Percentiles rank a stretch among this genome's conserved stretches.
phyloP scores from a whole-genome alignment of 2,888 invertebrate species.

The Sphecodes monilicornis region DNA sequence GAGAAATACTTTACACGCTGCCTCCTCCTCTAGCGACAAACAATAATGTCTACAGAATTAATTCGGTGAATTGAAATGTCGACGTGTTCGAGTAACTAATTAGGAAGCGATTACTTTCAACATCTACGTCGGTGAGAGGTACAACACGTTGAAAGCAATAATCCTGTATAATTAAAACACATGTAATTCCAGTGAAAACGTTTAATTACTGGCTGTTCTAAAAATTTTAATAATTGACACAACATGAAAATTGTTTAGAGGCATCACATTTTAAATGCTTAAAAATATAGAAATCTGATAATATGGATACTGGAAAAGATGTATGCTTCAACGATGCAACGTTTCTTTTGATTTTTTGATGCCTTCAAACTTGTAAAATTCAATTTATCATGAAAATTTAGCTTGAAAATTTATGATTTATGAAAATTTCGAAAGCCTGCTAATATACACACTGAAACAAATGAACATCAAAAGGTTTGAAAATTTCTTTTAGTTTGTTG shows the following conservation, averaged over 20 bases:
- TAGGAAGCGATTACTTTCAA: slow-evolving; percentile 15
- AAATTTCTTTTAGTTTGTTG: slow-evolving; percentile 22
- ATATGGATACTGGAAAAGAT: not conserved
- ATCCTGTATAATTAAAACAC: slow-evolving; percentile 24
- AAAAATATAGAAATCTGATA: not conserved
- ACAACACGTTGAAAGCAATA: slow-evolving; percentile 29
- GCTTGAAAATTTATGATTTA: not conserved
- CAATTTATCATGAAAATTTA: not conserved
- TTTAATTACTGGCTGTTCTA: not conserved
- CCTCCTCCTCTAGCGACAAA: not conserved
- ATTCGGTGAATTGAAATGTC: not conserved
- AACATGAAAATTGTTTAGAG: not conserved
- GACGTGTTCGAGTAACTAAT: not conserved
- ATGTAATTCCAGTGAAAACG: not conserved
- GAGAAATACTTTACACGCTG: slow-evolving; percentile 27
- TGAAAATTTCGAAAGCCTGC: not conserved
- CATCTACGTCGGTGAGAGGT: slow-evolving; percentile 13
- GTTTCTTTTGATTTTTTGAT: not conserved
- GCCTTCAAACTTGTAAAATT: too few relatives aligned
- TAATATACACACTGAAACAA: not conserved
- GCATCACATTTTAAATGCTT: too few relatives aligned
- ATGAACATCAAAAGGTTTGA: not conserved
- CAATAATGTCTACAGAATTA: slow-evolving; percentile 9
- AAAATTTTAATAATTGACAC: not conserved
- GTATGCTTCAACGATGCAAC: not conserved